Percentiles rank a stretch among this genome's conserved stretches.
Conservation (phyloP, 2,797 vertebrate species). For the Parauchenoglanis punctatus region DNA sequence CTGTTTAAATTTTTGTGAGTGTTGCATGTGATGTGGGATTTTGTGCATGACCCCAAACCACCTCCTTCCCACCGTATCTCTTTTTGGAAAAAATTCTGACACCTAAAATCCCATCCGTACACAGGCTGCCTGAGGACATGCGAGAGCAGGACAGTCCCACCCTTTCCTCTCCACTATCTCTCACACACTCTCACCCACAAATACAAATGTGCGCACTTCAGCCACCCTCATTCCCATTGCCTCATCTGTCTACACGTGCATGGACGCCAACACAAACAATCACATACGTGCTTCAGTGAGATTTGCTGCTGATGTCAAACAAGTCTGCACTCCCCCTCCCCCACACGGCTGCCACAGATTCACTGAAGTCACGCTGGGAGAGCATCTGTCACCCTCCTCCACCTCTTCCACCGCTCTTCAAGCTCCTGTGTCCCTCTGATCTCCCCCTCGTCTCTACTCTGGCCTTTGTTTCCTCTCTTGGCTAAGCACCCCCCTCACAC, state of each 20-base stretch:
- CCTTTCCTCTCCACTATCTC: neutral
- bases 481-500: constrained; percentile 21
- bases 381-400: constrained; percentile 61
- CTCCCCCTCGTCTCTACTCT: constrained; percentile 44
- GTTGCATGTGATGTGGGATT: neutral
- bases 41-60: neutral
- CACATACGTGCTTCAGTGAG: constrained; percentile 38
- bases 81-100: neutral
- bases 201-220: neutral
- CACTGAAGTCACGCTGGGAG: constrained; percentile 63
- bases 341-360: constrained; percentile 44
- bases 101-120: neutral
- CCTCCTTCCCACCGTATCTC: neutral
- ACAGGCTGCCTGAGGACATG: constrained; percentile 12
- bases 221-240: constrained; percentile 24
- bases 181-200: constrained; percentile 10
- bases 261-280: constrained; percentile 46
- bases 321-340: constrained; percentile 17
- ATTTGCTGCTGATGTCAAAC: constrained; percentile 50
- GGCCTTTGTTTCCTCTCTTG: constrained; percentile 49
- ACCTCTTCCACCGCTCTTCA: constrained; percentile 44
- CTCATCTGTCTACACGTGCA: neutral
- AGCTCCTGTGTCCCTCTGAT: constrained; percentile 43
- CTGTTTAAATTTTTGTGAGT: neutral
- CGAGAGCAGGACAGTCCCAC: neutral